Conservation (phyloP, 64 coral and sea anemone genomes). For the Dendrophyllia cribrosa region DNA sequence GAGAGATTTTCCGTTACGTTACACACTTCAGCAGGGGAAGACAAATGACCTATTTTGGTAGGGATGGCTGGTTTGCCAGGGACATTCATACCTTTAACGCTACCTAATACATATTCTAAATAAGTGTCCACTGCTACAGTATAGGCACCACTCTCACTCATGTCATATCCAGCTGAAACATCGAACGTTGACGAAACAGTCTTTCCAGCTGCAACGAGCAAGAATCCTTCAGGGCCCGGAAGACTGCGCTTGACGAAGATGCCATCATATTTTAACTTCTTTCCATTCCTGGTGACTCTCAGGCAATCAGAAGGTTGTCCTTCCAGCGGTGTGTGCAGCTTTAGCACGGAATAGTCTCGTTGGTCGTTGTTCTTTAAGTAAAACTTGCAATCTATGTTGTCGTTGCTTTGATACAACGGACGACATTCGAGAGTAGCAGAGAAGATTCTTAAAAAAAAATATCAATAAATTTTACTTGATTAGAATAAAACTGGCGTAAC, state of each 20-base stretch:
- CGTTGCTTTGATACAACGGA: neutral
- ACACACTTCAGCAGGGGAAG: too few relatives aligned
- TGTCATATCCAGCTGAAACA: neutral
- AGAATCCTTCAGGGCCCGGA: neutral
- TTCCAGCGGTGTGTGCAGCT: neutral
- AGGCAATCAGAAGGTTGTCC: neutral
- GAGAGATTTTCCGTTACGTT: too few relatives aligned
- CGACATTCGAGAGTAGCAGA: neutral
- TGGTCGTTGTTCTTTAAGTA: neutral
- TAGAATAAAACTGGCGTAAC: too few relatives aligned
- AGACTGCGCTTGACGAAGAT: neutral
- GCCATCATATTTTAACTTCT: neutral
- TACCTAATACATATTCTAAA: neutral
- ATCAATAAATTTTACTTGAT: too few relatives aligned
- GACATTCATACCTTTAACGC: too few relatives aligned
- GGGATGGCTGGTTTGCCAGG: too few relatives aligned
- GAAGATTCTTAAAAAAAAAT: neutral
- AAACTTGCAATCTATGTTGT: neutral
- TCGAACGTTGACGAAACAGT: neutral
- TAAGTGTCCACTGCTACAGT: too few relatives aligned
- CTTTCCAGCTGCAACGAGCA: neutral
- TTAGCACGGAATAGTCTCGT: neutral
- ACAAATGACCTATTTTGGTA: too few relatives aligned
- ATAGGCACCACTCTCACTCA: neutral
- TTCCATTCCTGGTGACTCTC: neutral